Evolutionary conservation across 2,888 invertebrate species (phyloP), one percentile per base, ranked within the genome.

Genomic region (Apeira syringaria): DNA sequence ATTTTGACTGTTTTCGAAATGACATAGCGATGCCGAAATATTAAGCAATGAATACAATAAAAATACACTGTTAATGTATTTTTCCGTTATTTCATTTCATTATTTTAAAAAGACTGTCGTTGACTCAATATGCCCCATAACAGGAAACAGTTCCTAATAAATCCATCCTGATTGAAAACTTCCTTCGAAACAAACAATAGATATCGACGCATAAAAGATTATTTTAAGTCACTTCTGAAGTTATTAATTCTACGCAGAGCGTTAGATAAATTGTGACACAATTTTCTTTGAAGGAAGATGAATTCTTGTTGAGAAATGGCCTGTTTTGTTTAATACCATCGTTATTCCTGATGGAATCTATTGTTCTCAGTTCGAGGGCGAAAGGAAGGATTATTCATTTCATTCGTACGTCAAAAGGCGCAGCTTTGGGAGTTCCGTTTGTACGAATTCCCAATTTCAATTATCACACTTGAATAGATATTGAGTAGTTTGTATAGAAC

Each of bases 301-400:
- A 59, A 67, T 64, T 61, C 57, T 49, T 52, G 43, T 61, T 62
- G 63, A 60, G 65, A 77, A 79, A 80, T 76, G 74, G 75, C 68
- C 73, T 85, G 77, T 84, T 85, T 87, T 82, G 81, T 85, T 81
- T 81, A 71, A 83, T 71, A 66, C 75, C 79, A 72, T 80, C 80
- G 79, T 83, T 83, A 80, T 75, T 80, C 80, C 74, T 81, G 81
- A 84, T 81, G 78, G 79, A 77, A 70, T 69, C 85, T 71, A 83
- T 88, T 88, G 87, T 87, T 76, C 72, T 53, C 59, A 80, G 74
- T 74, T 73, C 66, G 74, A 59, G 67, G 71, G 59, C 69, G 70
- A 81, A 69, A 75, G 70, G 72, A 78, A 80, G 84, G 84, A 84
- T 86, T 85, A 85, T 82, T 85, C 78, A 81, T 81, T 79, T 69